Evolutionary conservation across 2,888 invertebrate genomes (phyloP).

Genomic region (Acrobasis consociella): DNA sequence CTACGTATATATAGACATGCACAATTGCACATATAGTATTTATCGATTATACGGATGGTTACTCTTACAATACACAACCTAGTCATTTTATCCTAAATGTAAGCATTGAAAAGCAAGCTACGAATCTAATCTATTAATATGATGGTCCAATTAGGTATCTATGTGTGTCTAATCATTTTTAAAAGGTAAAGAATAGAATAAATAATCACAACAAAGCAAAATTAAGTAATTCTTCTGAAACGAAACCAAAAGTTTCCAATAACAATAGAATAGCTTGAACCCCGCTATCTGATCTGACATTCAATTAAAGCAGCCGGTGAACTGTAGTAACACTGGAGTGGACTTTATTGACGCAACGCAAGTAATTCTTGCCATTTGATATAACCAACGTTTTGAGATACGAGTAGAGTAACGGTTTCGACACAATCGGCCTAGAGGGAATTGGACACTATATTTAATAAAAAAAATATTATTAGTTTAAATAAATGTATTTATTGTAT

Average conservation of each 20-base stretch:
- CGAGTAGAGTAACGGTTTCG: constrained; percentile 38
- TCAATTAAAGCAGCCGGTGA: constrained; percentile 34
- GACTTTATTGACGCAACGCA: constrained; percentile 39
- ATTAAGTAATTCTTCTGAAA: not conserved
- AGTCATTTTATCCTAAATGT: too few species aligned
- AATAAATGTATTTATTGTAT: too few species aligned
- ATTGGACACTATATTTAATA: constrained; percentile 28
- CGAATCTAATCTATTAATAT: too few species aligned
- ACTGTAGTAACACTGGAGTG: constrained; percentile 23
- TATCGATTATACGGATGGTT: too few species aligned
- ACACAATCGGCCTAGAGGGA: constrained; percentile 28
- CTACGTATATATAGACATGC: too few species aligned
- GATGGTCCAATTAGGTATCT: too few species aligned
- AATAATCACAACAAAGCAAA: not conserved
- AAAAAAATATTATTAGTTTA: constrained; percentile 26
- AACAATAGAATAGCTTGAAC: constrained; percentile 26
- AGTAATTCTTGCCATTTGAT: constrained; percentile 47
- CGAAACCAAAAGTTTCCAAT: constrained; percentile 18
- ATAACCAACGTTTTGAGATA: constrained; percentile 37
- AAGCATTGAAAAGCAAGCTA: too few species aligned
- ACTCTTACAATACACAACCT: too few species aligned
- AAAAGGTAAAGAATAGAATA: too few species aligned
- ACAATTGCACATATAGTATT: too few species aligned
- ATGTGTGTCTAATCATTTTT: too few species aligned
- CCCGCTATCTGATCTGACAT: constrained; percentile 39